A percentile compares a stretch with the other conserved stretches of the same genome.
These are phyloP conservation scores for Heliconius eleuchia DNA, from an alignment of 1,140 invertebrate genomes.

Conservation along the genomic window DNA sequence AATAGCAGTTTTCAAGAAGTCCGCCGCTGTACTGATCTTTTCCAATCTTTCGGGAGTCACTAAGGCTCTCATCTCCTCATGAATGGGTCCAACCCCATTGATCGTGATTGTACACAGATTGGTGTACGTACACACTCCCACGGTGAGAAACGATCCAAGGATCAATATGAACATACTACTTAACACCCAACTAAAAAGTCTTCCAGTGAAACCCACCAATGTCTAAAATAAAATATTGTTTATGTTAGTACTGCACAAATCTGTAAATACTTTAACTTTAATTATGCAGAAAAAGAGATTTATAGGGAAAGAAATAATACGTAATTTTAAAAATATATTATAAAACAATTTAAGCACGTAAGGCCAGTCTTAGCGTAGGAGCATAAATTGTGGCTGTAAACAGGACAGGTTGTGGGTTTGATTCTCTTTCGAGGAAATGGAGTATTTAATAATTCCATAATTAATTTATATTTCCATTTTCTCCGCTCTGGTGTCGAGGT, in stretches of 20 bases:
- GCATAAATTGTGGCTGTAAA: too few relatives aligned
- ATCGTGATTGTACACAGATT: constrained; percentile 84
- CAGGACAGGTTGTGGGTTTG: too few relatives aligned
- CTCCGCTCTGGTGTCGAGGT: too few relatives aligned
- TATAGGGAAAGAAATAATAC: too few relatives aligned
- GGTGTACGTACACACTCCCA: constrained; percentile 84
- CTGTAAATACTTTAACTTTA: too few relatives aligned
- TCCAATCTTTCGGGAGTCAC: constrained; percentile 79
- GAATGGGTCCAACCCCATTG: constrained; percentile 77
- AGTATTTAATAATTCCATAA: too few relatives aligned
- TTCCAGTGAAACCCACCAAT: constrained; percentile 61
- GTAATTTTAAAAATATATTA: too few relatives aligned
- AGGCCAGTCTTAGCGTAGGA: too few relatives aligned
- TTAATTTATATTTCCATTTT: too few relatives aligned
- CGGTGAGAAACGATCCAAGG: constrained; percentile 82
- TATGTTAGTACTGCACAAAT: neutral
- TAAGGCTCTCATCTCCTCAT: constrained; percentile 74
- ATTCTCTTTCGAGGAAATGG: too few relatives aligned
- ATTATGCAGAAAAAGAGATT: too few relatives aligned
- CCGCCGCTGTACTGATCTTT: constrained; percentile 82
- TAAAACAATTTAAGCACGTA: too few relatives aligned
- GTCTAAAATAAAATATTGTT: constrained; percentile 57
- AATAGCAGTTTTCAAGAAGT: constrained; percentile 84
- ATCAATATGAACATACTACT: constrained; percentile 81
- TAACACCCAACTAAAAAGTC: constrained; percentile 61